These are phyloP conservation scores for Papilio machaon DNA, from an alignment of 1,140 invertebrate species.

Conservation along the genomic window DNA sequence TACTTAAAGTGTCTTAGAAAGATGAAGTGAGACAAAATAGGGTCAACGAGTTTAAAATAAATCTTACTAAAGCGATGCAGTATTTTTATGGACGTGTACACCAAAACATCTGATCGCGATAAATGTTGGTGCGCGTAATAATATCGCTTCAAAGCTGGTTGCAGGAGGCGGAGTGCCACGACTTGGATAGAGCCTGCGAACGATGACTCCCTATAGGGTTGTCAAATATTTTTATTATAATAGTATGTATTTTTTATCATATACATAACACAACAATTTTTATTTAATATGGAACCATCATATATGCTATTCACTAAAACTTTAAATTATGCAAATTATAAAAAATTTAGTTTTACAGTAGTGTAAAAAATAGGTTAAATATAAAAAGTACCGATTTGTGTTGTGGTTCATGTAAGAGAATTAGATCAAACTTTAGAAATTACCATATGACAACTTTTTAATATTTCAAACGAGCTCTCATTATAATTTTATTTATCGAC, in stretches of 20 bases:
- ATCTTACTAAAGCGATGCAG: too few species aligned
- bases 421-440: neutral
- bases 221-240: neutral
- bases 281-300: neutral
- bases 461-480: too few species aligned
- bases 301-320: neutral
- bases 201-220: constrained; percentile 33
- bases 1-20: too few species aligned
- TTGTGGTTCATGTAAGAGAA: neutral
- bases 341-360: neutral
- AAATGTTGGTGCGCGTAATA: constrained; percentile 30
- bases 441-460: too few species aligned
- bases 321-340: neutral
- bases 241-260: neutral
- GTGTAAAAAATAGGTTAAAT: too few species aligned
- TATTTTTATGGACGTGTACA: neutral
- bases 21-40: too few species aligned
- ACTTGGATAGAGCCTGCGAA: constrained; percentile 31
- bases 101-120: neutral
- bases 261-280: neutral
- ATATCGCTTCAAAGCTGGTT: constrained; percentile 30
- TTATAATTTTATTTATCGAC: too few species aligned
- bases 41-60: too few species aligned
- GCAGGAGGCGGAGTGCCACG: constrained; percentile 33
- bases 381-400: too few species aligned